Evolutionary conservation across 1,140 invertebrate species (phyloP).

Genomic region (Sitobion miscanthi): DNA sequence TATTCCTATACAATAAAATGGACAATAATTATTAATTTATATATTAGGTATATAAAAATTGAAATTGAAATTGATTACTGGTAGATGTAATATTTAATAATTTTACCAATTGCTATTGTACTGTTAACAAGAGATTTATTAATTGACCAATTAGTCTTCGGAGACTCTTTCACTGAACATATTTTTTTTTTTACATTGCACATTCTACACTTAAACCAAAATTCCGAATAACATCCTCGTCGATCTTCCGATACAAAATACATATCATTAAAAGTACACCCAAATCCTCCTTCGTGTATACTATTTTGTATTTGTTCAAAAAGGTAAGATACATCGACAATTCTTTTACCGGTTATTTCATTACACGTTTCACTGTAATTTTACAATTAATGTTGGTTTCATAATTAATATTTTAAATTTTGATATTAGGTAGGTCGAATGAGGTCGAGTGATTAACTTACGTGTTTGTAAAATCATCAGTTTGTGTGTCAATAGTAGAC

Average conservation of each 20-base stretch:
- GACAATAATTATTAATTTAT: neutral
- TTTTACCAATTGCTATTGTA: neutral
- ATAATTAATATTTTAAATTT: neutral
- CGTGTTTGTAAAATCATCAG: neutral
- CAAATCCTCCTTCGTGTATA: neutral
- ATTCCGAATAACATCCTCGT: slow-evolving; percentile 14
- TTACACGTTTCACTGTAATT: neutral
- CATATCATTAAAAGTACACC: neutral
- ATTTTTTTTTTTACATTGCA: neutral
- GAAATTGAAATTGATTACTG: too few relatives aligned
- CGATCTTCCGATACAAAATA: neutral
- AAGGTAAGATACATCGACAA: neutral
- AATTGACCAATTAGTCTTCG: neutral
- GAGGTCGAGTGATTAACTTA: neutral
- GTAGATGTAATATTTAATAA: neutral
- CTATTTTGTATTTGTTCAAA: slow-evolving; percentile 23
- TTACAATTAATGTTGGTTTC: neutral
- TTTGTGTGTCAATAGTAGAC: neutral
- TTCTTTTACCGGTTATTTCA: neutral
- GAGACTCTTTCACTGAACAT: neutral
- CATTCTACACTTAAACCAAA: slow-evolving; percentile 3
- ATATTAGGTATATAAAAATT: too few relatives aligned
- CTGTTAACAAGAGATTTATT: neutral
- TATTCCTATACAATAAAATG: neutral
- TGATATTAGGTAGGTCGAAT: neutral